Conservation (phyloP, 2,888 invertebrate species). For the Cyrtodaria siliqua region DNA sequence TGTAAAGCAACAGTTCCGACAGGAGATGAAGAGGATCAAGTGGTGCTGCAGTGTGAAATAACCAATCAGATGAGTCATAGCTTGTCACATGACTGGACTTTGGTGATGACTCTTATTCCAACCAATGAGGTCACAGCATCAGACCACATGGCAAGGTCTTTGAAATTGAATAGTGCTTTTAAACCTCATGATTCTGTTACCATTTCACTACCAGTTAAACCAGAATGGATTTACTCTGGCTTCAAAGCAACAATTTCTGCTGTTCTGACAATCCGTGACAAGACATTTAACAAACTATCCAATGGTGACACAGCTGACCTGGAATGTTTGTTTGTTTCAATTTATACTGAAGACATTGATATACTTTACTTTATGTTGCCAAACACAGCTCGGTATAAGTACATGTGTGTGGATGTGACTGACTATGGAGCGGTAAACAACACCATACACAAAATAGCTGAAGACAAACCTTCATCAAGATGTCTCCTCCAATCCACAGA, state of each 20-base stretch:
- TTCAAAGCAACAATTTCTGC: not conserved
- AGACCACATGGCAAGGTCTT: not conserved
- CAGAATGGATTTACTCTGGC: not conserved
- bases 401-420: too few species aligned
- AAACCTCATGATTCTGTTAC: not conserved
- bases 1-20: too few species aligned
- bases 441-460: too few species aligned
- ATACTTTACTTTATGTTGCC: conserved; percentile 31
- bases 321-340: conserved; percentile 24
- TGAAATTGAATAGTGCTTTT: not conserved
- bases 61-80: conserved; percentile 51
- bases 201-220: not conserved
- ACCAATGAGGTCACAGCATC: not conserved
- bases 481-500: too few species aligned
- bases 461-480: too few species aligned
- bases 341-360: conserved; percentile 33
- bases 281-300: not conserved
- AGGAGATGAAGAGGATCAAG: conserved; percentile 7
- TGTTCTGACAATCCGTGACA: not conserved
- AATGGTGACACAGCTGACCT: not conserved
- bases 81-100: conserved; percentile 59
- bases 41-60: conserved; percentile 41
- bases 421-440: too few species aligned
- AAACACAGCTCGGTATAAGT: not conserved
- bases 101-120: conserved; percentile 26